Base-by-base conservation (phyloP, 2,888 invertebrate genomes). In the Pycnomerus fuliginosus region DNA sequence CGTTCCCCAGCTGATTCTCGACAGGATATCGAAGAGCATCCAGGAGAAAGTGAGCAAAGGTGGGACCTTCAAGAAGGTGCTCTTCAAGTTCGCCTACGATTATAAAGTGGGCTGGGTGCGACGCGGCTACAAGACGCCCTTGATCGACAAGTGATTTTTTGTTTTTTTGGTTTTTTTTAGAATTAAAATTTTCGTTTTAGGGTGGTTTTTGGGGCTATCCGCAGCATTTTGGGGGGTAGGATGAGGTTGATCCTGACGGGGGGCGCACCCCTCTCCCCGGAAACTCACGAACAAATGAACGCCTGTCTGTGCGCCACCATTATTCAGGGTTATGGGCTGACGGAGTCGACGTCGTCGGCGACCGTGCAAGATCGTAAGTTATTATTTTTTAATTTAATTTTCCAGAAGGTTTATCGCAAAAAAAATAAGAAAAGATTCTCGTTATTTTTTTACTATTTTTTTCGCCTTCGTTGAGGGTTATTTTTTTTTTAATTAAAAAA, bases 1-100 rank as follows among this genome's bases (percentile, higher is more conserved):
- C 25, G 20, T 40, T 50, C 66, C 67, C 2, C 75, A 94, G 91
- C 77, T 97, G 36, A 96, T 99, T 60, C 83, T 98, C 77, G 98
- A 98, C 74, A 85, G 98, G 62, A 91, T 99, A 67, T 94, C 94
- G 66, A 99, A 99, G 74, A 93, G 90, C 57, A 93, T 99, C 48
- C 91, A 91, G 67, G 96, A 97, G 65, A 94, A 93, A 70, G 90
- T 98, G 36, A 82, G 84, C 34, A 86, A 86, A 58, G 87, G 90
- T 40, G 86, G 91, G 5, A 76, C 79, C 28, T 77, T 95, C 46
- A 84, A 85, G 42, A 83, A 85, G 68, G 86, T 89, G 1, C 75
- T 98, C 53, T 98, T 99, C 77, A 85, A 90, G 69, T 96, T 95
- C 76, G 93, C 94, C 1, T 95, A 94, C 71, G 80, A 88, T 40